phyloP scores from a whole-genome alignment of 2,797 vertebrate genomes.

The Oryzias sinensis region DNA sequence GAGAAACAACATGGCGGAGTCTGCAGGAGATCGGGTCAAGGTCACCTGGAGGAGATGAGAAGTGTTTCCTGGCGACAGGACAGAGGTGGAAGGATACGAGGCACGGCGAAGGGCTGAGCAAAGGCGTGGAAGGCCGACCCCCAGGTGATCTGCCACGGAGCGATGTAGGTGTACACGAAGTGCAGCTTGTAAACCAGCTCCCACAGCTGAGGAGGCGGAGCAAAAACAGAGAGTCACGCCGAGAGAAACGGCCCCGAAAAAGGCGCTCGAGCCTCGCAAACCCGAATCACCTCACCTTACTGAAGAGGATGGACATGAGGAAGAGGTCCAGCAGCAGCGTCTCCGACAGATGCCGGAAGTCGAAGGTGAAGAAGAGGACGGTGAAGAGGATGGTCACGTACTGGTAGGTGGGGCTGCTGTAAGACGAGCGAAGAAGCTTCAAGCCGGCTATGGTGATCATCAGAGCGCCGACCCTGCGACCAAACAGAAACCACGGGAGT shows the following conservation, averaged over 20 bases:
- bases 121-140: constrained; percentile 98
- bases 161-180: constrained; percentile 98
- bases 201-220: constrained; percentile 82
- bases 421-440: constrained; percentile 95
- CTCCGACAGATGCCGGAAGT: constrained; percentile 92
- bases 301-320: constrained; percentile 98
- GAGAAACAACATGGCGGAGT: constrained; percentile 97
- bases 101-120: constrained; percentile 97
- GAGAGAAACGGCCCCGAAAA: not conserved
- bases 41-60: constrained; percentile 22
- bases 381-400: constrained; percentile 96
- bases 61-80: not conserved
- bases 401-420: constrained; percentile 95
- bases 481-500: not conserved
- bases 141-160: constrained; percentile 99
- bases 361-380: constrained; percentile 97
- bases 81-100: constrained; percentile 88
- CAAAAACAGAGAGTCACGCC: too few species aligned
- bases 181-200: constrained; percentile 95
- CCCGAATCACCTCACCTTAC: constrained; percentile 81
- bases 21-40: constrained; percentile 80
- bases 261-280: too few species aligned
- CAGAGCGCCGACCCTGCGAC: constrained; percentile 87
- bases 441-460: constrained; percentile 96
- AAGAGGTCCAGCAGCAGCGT: constrained; percentile 97